Percentiles rank a stretch among this genome's conserved stretches.
Evolutionary conservation across 2,888 invertebrate species (phyloP).

Genomic region (Alloscopus bannaensis): DNA sequence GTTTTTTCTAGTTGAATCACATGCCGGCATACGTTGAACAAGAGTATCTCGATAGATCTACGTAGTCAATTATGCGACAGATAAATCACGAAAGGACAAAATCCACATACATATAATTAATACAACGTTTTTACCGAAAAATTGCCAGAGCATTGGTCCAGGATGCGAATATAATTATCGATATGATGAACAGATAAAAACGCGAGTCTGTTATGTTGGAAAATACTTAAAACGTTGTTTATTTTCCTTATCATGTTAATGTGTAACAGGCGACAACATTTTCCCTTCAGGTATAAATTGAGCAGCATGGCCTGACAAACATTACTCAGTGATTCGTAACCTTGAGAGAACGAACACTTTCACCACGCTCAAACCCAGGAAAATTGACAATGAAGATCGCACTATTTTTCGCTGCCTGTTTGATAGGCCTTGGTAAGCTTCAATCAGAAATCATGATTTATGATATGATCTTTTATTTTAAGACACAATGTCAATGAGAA

Average conservation of each 20-base stretch:
- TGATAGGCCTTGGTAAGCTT: slow-evolving; percentile 44
- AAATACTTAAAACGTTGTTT: neutral
- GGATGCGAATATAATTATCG: neutral
- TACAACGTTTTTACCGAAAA: neutral
- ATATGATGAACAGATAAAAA: neutral
- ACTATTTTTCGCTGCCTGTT: slow-evolving; percentile 20
- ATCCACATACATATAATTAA: neutral
- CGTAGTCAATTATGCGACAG: too few relatives aligned
- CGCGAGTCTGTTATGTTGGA: neutral
- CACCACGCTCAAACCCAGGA: neutral
- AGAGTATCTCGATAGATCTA: too few relatives aligned
- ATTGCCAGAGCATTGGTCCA: slow-evolving; percentile 1
- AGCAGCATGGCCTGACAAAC: neutral
- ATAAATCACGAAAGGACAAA: neutral
- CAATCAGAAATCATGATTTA: neutral
- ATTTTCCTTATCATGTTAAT: neutral
- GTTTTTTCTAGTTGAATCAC: too few relatives aligned
- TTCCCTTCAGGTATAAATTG: slow-evolving; percentile 18
- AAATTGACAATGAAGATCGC: slow-evolving; percentile 40
- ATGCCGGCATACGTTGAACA: too few relatives aligned
- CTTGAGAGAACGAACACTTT: slow-evolving; percentile 42
- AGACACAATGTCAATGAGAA: too few relatives aligned
- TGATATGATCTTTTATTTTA: neutral
- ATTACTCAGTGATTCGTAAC: slow-evolving; percentile 28
- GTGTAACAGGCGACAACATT: neutral